Percentiles rank a stretch among this genome's conserved stretches.
These are phyloP conservation scores for Acrocephalus arundinaceus DNA, from an alignment of 2,113 vertebrate genomes.

Conservation along the genomic window DNA sequence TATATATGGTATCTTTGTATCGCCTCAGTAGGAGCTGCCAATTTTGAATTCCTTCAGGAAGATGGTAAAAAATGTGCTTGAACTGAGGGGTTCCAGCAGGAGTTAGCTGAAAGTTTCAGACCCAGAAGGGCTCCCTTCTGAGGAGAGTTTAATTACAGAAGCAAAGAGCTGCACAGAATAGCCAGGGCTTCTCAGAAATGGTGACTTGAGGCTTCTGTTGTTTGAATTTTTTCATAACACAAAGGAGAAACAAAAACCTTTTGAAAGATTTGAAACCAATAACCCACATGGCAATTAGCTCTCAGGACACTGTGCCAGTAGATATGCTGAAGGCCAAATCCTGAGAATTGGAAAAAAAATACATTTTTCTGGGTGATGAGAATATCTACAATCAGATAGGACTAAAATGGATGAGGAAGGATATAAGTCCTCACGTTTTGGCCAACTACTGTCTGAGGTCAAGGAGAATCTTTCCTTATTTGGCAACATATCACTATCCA, in stretches of 20 bases:
- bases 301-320: neutral
- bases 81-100: neutral
- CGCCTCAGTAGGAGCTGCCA: neutral
- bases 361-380: neutral
- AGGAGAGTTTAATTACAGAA: neutral
- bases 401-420: neutral
- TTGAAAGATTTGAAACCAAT: neutral
- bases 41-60: constrained; percentile 19
- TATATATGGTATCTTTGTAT: constrained; percentile 23
- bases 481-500: neutral
- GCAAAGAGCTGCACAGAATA: neutral
- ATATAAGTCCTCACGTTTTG: neutral
- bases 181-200: neutral
- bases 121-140: neutral
- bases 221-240: neutral
- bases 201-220: neutral
- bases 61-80: neutral
- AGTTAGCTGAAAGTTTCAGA: neutral
- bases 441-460: neutral
- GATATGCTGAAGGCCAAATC: neutral
- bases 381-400: neutral
- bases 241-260: neutral
- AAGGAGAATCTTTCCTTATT: constrained; percentile 36
- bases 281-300: neutral
- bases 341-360: neutral